phyloP scores from a whole-genome alignment of 1,140 invertebrate species.

The Oncopodura yosiiana region DNA sequence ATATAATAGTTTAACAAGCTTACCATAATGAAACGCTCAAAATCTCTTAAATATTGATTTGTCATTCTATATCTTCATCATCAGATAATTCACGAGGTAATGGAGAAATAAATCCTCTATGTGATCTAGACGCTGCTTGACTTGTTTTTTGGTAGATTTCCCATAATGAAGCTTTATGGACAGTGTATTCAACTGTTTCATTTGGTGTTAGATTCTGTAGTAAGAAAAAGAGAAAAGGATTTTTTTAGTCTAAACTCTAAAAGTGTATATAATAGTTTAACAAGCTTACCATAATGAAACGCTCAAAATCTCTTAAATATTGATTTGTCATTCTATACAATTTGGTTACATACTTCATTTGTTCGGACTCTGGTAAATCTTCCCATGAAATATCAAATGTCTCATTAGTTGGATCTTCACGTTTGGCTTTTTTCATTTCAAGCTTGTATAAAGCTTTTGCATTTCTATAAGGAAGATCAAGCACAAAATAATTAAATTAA shows the following conservation, averaged over 20 bases:
- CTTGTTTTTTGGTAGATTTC: not conserved
- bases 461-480: not conserved
- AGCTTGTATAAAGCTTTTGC: not conserved
- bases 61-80: not conserved
- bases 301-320: slow-evolving; percentile 11
- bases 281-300: slow-evolving; percentile 17
- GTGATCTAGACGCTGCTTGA: not conserved
- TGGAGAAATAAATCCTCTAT: slow-evolving; percentile 10
- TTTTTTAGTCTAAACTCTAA: not conserved
- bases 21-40: not conserved
- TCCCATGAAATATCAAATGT: slow-evolving; percentile 2
- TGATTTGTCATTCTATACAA: slow-evolving; percentile 7
- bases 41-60: not conserved
- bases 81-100: not conserved
- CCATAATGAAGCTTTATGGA: not conserved
- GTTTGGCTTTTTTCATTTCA: not conserved
- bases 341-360: slow-evolving; percentile 13
- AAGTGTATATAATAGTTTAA: not conserved
- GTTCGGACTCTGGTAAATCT: slow-evolving; percentile 1
- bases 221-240: not conserved
- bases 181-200: slow-evolving; percentile 4
- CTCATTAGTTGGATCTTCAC: not conserved
- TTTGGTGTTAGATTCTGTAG: slow-evolving; percentile 20
- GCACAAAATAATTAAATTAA: not conserved
- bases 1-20: not conserved